Percentiles rank a stretch among this genome's conserved stretches.
These are phyloP conservation scores for Sebastes trivittatus DNA, from an alignment of 2,797 vertebrate species.

Conservation along the genomic window DNA sequence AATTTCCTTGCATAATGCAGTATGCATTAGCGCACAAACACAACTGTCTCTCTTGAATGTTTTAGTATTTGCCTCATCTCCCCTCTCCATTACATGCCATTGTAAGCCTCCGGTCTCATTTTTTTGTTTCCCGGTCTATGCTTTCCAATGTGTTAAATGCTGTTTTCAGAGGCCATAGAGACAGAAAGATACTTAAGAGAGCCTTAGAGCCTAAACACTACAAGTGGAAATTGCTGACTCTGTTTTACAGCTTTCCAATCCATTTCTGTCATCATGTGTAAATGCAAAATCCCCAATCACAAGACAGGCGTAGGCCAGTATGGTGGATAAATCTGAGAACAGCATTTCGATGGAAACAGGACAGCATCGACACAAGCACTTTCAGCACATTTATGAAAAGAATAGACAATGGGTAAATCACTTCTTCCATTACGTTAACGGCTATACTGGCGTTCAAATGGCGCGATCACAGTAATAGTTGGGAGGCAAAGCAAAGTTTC, in stretches of 20 bases:
- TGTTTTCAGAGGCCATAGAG: not conserved
- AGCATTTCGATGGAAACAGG: not conserved
- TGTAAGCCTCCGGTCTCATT: constrained; percentile 1
- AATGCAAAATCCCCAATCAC: too few species aligned
- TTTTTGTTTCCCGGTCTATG: not conserved
- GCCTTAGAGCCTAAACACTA: not conserved
- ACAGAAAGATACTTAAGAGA: not conserved
- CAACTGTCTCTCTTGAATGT: constrained; percentile 30
- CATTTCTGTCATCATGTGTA: too few species aligned
- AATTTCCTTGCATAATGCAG: constrained; percentile 27
- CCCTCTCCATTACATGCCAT: not conserved
- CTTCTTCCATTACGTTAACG: not conserved
- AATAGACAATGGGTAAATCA: not conserved
- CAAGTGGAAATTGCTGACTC: too few species aligned
- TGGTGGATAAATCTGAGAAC: not conserved
- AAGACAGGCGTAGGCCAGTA: too few species aligned
- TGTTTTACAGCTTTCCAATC: too few species aligned
- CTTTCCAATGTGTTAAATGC: not conserved
- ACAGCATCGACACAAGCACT: too few species aligned
- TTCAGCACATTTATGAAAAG: not conserved
- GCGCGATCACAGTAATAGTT: not conserved
- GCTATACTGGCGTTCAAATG: not conserved
- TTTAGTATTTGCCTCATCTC: constrained; percentile 31
- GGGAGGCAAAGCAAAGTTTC: not conserved
- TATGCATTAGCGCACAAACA: not conserved